Base-by-base conservation (phyloP, 1,140 invertebrate species). In the Camponotus pennsylvanicus region DNA sequence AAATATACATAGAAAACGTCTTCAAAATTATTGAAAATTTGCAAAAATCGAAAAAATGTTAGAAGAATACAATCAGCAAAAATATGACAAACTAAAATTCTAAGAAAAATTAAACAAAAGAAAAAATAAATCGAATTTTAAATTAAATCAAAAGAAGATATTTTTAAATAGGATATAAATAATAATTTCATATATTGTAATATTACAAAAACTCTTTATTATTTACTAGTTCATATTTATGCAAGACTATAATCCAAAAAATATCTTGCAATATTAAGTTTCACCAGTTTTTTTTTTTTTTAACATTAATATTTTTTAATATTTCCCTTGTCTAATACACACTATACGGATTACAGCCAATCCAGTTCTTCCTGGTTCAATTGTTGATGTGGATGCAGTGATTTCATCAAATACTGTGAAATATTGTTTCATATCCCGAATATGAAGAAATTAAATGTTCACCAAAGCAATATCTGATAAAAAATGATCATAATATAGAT, bases 161-260 rank as follows among this genome's bases (percentile, higher is more conserved):
- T 45, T 4, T 40, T 40, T 11, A 55, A n/a, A 6, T 59, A 4
- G 37, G 3, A n/a, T n/a, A 49, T 49, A 49, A 42, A 45, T 45
- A 45, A 45, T 11, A 11, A 75, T 21, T 59, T n/a, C 37, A 57
- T 55, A n/a, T 34, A 32, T 40, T 59, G 34, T n/a, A 75, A 40
- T 42, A 59, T 75, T 40, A 1, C 13, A 75, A 59, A 75, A 75
- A 18, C 34, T 59, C 5, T 71, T 71, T 71, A 75, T 59, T 75
- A 75, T 59, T 75, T 37, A 40, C 57, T 59, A 57, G 9, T 73
- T 57, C 5, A 18, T 21, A 18, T 49, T 73, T 55, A 75, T 40
- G 18, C 21, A 37, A 73, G 70, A 73, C 9, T 13, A 49, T 18
- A 1, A 21, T 59, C 34, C 1, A 59, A 59, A 75, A 75, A 75